Percentiles rank a stretch among this genome's conserved stretches.
phyloP scores from a whole-genome alignment of 2,888 invertebrate genomes.

The Lithophane ornitopus region DNA sequence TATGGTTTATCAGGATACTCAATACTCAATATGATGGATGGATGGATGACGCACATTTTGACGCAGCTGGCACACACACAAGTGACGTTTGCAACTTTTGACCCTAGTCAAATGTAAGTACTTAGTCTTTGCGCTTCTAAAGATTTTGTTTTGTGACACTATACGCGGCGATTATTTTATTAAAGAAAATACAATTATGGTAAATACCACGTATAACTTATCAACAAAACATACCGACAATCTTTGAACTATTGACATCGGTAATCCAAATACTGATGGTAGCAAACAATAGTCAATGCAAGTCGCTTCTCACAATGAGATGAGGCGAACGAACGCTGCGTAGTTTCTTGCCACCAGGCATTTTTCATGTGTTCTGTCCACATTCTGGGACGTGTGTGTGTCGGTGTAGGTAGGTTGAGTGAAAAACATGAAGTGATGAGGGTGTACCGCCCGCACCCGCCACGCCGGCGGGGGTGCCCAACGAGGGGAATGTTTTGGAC shows the following conservation, averaged over 20 bases:
- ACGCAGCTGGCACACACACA: slow-evolving; percentile 57
- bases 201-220: background rate
- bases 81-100: slow-evolving; percentile 75
- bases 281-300: slow-evolving; percentile 71
- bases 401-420: slow-evolving; percentile 71
- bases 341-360: slow-evolving; percentile 78
- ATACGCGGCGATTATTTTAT: background rate
- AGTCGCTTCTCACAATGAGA: slow-evolving; percentile 73
- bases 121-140: slow-evolving; percentile 38
- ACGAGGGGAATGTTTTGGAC: slow-evolving; percentile 78
- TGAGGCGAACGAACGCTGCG: slow-evolving; percentile 80
- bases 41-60: slow-evolving; percentile 66
- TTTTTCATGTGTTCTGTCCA: slow-evolving; percentile 75
- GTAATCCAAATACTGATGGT: slow-evolving; percentile 66
- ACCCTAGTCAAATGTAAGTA: slow-evolving; percentile 65
- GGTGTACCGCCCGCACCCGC: slow-evolving; percentile 70
- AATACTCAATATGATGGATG: no score
- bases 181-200: background rate
- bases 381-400: slow-evolving; percentile 71
- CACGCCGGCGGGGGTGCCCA: slow-evolving; percentile 61
- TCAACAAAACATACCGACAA: slow-evolving; percentile 32
- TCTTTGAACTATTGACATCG: slow-evolving; percentile 53
- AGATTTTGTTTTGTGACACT: slow-evolving; percentile 3
- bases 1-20: slow-evolving; percentile 9
- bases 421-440: slow-evolving; percentile 79